These are phyloP conservation scores for Falco biarmicus DNA, from an alignment of 2,797 vertebrate species.

Conservation along the genomic window DNA sequence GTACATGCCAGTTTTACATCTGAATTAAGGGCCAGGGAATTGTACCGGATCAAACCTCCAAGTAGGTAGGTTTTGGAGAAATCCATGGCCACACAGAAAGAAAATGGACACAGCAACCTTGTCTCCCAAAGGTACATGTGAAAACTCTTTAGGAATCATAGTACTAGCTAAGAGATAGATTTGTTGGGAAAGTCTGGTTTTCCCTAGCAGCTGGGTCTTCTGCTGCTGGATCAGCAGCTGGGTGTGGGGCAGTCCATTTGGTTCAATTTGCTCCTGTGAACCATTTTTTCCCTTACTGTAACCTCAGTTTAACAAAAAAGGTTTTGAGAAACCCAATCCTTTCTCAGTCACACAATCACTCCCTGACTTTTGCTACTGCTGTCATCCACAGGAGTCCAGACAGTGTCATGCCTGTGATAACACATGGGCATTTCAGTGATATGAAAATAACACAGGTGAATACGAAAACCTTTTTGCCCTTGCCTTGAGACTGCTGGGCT, in stretches of 20 bases:
- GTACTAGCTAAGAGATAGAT: background rate
- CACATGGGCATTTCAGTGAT: background rate
- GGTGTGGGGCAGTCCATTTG: background rate
- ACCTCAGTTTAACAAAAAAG: background rate
- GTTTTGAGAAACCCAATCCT: background rate
- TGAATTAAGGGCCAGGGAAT: constrained; percentile 22
- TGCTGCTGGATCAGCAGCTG: background rate
- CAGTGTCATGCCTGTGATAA: background rate
- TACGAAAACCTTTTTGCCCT: background rate
- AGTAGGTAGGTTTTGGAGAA: constrained; percentile 3
- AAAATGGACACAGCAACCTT: background rate
- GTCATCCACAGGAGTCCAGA: background rate
- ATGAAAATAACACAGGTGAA: background rate
- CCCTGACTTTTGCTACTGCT: background rate
- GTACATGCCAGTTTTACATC: constrained; percentile 1
- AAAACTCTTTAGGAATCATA: constrained; percentile 11
- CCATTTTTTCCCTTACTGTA: background rate
- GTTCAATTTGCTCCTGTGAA: background rate
- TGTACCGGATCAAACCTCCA: constrained; percentile 45
- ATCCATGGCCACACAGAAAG: background rate
- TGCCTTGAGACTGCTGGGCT: background rate
- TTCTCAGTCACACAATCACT: background rate
- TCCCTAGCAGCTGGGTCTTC: background rate
- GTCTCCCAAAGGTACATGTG: background rate
- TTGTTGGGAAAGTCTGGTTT: background rate